Conservation (phyloP, 2,797 vertebrate genomes). For the Furcifer pardalis region DNA sequence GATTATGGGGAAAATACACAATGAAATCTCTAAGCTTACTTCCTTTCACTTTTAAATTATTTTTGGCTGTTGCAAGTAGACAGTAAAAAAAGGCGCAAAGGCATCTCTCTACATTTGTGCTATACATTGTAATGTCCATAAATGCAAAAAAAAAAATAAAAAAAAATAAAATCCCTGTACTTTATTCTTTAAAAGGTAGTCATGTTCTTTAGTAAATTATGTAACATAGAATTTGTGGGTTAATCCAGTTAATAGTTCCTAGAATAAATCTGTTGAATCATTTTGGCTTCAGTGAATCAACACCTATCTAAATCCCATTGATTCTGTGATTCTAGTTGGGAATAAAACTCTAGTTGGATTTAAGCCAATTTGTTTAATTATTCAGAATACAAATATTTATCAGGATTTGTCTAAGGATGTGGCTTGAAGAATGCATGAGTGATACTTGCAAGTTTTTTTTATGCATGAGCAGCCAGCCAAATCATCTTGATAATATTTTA, state of each 20-base stretch:
- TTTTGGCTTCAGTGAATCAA: no score
- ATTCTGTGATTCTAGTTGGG: no score
- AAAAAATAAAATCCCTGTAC: background rate
- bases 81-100: background rate
- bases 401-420: slow-evolving; percentile 16
- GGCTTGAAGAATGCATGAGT: slow-evolving; percentile 18
- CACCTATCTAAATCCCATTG: no score
- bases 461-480: background rate
- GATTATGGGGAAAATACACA: slow-evolving; percentile 48
- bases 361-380: background rate
- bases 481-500: slow-evolving; percentile 29
- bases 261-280: no score
- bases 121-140: background rate
- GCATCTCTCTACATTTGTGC: background rate
- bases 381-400: slow-evolving; percentile 19
- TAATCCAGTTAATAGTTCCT: no score
- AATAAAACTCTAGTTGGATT: no score
- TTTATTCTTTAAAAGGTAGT: background rate
- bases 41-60: background rate
- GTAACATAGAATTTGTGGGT: slow-evolving; percentile 9
- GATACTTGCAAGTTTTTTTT: slow-evolving; percentile 32
- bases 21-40: background rate
- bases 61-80: background rate
- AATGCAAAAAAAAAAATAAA: background rate
- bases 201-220: slow-evolving; percentile 21